Percentiles rank a stretch among this genome's conserved stretches.
Evolutionary conservation across 2,113 vertebrate species (phyloP).

Genomic region (Chascanopsetta lugubris): DNA sequence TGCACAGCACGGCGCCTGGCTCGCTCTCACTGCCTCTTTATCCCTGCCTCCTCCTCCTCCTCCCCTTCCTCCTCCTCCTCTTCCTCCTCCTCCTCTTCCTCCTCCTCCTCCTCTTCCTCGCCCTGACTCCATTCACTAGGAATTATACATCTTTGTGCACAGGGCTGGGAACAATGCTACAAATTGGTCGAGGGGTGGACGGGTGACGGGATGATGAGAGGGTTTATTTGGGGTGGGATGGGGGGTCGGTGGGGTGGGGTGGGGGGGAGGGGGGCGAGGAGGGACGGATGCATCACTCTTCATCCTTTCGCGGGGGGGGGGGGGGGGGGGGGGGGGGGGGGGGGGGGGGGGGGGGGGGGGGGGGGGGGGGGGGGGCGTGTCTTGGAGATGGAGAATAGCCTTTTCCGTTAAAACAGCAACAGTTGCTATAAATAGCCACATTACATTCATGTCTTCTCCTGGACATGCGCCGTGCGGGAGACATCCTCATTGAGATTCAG

Average conservation of each 20-base stretch:
- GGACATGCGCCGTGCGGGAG: constrained; percentile 65
- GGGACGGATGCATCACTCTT: constrained; percentile 24
- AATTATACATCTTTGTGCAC: constrained; percentile 66
- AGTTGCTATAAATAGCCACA: constrained; percentile 79
- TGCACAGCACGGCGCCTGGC: constrained; percentile 69
- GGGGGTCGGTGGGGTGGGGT: constrained; percentile 2
- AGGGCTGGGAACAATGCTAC: constrained; percentile 54
- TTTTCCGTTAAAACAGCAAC: constrained; percentile 60
- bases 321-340: constrained; percentile 7
- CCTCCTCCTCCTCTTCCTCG: constrained; percentile 6
- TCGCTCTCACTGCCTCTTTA: constrained; percentile 56
- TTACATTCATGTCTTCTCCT: constrained; percentile 60
- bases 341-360: constrained; percentile 27
- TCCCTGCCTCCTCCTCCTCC: constrained; percentile 26
- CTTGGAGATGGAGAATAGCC: constrained; percentile 29
- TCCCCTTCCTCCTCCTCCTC: neutral
- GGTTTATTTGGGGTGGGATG: no score
- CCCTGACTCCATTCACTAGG: constrained; percentile 47
- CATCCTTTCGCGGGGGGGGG: neutral
- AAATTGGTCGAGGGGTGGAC: constrained; percentile 17
- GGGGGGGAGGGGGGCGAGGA: constrained; percentile 11
- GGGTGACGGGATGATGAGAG: constrained; percentile 48
- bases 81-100: neutral
- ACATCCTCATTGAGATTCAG: constrained; percentile 46
- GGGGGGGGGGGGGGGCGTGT: neutral